Base-by-base conservation (phyloP, 2,888 invertebrate genomes). In the Sinhomidia bicolor region DNA sequence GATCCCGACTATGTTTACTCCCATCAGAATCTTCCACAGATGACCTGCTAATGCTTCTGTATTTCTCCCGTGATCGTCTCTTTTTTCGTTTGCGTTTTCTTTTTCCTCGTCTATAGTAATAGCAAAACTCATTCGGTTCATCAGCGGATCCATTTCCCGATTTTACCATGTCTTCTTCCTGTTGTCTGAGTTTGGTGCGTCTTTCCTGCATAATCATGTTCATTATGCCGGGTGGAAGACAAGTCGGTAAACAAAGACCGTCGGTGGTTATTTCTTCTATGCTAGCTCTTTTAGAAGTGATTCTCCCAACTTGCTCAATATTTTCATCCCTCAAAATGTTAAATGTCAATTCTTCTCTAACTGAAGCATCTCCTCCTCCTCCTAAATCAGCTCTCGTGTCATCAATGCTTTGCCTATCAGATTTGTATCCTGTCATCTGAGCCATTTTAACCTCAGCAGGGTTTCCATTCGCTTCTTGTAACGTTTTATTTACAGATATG, bases 171-270 rank as follows among this genome's bases (percentile, higher is more conserved):
- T n/a, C n/a, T n/a, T n/a, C n/a, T n/a, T n/a, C n/a, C n/a, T n/a
- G n/a, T n/a, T n/a, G n/a, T n/a, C n/a, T n/a, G n/a, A n/a, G n/a
- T n/a, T n/a, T n/a, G n/a, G n/a, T n/a, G n/a, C n/a, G n/a, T 29
- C 83, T 23, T 23, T 90, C 90, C 32, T 81, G 20, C 20, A 83
- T 76, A 17, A 90, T 84, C 41, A 90, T 60, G 14, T 88, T 57
- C 32, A 54, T 29, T 51, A 90, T 89, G 14, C 89, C 90, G 10
- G 89, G 86, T 17, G 89, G 89, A 0, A 90, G 23, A 10, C 62
- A n/a, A n/a, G n/a, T 76, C 1, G 71, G 26, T 0, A 60, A n/a
- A 84, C 29, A 2, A 17, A 47, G 65, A 17, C 9, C 23, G 5
- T 44, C 74, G 23, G 26, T 12, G 2, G 71, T 12, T 23, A 4